phyloP scores from a whole-genome alignment of 1,140 invertebrate species.

The Ylistrum balloti region DNA sequence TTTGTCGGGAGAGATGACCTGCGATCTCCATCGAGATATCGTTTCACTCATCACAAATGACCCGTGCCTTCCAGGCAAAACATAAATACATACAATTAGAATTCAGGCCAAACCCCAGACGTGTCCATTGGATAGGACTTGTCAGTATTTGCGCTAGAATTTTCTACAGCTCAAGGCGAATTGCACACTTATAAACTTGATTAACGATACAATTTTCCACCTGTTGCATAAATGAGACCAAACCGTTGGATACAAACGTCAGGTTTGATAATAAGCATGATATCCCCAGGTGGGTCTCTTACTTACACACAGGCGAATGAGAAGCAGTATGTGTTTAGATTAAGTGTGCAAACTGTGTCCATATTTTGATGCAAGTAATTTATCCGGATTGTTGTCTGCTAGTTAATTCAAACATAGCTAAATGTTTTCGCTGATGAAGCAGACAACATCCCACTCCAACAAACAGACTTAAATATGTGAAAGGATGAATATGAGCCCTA shows the following conservation, averaged over 20 bases:
- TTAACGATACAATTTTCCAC: neutral
- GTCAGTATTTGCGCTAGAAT: neutral
- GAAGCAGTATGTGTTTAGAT: neutral
- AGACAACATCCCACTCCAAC: too few species aligned
- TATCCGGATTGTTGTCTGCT: too few species aligned
- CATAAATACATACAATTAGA: too few species aligned
- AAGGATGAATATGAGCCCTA: too few species aligned
- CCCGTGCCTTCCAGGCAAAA: neutral
- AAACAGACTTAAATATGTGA: too few species aligned
- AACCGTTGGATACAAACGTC: too few species aligned
- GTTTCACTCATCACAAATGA: neutral
- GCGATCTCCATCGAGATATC: neutral
- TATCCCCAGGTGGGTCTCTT: neutral
- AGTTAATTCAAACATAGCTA: too few species aligned
- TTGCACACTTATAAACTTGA: neutral
- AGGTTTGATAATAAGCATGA: neutral
- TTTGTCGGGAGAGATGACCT: too few species aligned
- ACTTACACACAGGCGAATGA: neutral
- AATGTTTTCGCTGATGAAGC: too few species aligned
- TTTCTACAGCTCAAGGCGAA: neutral
- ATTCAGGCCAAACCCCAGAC: neutral
- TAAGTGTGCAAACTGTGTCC: neutral
- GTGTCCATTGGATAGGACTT: neutral
- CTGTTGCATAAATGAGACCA: neutral
- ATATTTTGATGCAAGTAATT: too few species aligned